These are phyloP conservation scores for Meloidogyne exigua DNA, from an alignment of 1,140 invertebrate genomes.

Conservation along the genomic window DNA sequence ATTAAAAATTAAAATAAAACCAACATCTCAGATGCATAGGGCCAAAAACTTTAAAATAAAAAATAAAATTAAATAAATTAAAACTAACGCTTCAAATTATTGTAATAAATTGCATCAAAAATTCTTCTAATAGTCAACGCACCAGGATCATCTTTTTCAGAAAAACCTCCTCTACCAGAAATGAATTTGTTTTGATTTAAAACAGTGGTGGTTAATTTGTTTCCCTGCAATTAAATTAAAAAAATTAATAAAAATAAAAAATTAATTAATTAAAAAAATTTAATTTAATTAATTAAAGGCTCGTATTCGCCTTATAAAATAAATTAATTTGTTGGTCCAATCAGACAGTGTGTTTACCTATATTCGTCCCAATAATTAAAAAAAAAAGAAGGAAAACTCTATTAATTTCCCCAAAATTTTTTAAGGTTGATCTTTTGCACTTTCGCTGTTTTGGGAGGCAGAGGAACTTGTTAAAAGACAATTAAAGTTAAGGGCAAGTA, in stretches of 20 bases:
- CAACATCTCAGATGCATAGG: constrained; percentile 10
- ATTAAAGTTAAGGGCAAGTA: too few species aligned
- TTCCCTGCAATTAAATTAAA: constrained; percentile 11
- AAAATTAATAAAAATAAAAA: neutral
- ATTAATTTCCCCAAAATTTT: too few species aligned
- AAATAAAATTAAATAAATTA: neutral
- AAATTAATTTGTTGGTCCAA: too few species aligned
- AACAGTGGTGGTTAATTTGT: constrained; percentile 10
- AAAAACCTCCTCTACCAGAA: neutral
- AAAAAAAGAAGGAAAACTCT: too few species aligned
- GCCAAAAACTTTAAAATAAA: constrained; percentile 10
- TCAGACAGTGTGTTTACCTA: too few species aligned
- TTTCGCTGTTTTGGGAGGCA: too few species aligned
- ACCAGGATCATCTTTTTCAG: constrained; percentile 6
- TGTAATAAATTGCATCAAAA: constrained; percentile 21
- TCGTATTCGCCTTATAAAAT: too few species aligned
- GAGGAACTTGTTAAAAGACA: too few species aligned
- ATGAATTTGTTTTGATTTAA: neutral
- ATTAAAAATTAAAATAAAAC: neutral
- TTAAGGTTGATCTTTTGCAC: too few species aligned
- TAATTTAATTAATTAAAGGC: too few species aligned
- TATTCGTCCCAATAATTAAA: too few species aligned
- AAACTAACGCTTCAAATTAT: neutral
- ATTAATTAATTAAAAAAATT: neutral
- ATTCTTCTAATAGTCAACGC: neutral